Evolutionary conservation across 2,888 invertebrate species (phyloP), one percentile per base, ranked within the genome.

Genomic region (Acrobasis suavella): DNA sequence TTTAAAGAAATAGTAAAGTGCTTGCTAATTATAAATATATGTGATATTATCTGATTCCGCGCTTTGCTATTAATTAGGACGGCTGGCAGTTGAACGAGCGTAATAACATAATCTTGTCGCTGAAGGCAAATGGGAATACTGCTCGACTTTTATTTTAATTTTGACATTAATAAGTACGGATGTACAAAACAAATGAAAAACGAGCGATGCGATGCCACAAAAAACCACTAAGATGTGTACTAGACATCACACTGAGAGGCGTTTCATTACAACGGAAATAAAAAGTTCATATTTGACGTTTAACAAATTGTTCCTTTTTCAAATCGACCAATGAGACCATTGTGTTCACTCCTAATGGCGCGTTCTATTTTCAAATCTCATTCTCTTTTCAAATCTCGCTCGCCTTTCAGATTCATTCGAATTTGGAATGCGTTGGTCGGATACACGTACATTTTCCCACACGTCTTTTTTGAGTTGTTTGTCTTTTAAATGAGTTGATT

Each of bases 221-320:
- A 91, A 85, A 90, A 86, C 81, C 76, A 72, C 76, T 74, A 81
- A 84, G 84, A 85, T 84, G 81, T 83, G 83, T 83, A 86, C 85
- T 86, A 90, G 88, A 84, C 87, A 87, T 86, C 89, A 87, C 81
- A 88, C 88, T 82, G 87, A 77, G 83, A 76, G 73, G 75, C 82
- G 84, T 88, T 89, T 87, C 90, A 89, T 90, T 90, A 89, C 89
- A 87, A 82, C 85, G 83, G 81, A 87, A 89, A 90, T 86, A 88
- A 87, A 91, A 91, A 90, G 84, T 88, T 91, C 89, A 91, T 90
- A 91, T 91, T 91, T 91, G 92, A 91, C 92, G 91, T 91, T 90
- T 91, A 92, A 92, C 92, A 92, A 92, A 92, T 92, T 91, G 91
- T 91, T 91, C 91, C 91, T 91, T 92, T 92, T 92, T 92, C 86